Conservation (phyloP, 2,888 invertebrate genomes). For the Ormyrus pomaceus region DNA sequence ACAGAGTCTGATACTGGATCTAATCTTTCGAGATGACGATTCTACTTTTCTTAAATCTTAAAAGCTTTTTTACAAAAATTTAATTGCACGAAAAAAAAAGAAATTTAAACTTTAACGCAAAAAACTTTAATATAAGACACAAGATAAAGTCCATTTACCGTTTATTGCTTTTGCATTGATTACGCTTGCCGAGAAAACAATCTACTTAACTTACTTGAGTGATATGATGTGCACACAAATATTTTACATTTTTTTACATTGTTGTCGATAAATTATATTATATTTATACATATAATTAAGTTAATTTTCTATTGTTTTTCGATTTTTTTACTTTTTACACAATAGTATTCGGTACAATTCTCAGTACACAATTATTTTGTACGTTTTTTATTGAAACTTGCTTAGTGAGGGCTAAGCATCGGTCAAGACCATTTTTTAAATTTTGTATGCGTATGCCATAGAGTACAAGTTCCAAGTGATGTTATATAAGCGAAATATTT, state of each 20-base stretch:
- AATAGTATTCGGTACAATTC: not conserved
- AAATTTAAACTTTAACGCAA: constrained; percentile 20
- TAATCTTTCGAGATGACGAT: constrained; percentile 74
- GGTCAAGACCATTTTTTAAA: constrained; percentile 36
- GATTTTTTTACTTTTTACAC: constrained; percentile 32
- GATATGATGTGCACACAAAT: constrained; percentile 19
- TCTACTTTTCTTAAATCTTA: constrained; percentile 61
- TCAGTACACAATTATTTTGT: constrained; percentile 28
- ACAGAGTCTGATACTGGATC: constrained; percentile 73
- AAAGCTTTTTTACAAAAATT: constrained; percentile 45
- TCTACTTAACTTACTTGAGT: constrained; percentile 25
- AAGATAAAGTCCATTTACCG: constrained; percentile 14
- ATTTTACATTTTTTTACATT: constrained; percentile 43
- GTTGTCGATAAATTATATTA: constrained; percentile 19
- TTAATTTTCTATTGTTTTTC: constrained; percentile 25
- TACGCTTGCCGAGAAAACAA: constrained; percentile 42
- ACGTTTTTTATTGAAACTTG: constrained; percentile 40
- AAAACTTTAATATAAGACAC: constrained; percentile 32
- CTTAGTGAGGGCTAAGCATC: constrained; percentile 35
- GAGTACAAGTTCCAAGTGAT: constrained; percentile 56
- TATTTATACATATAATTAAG: constrained; percentile 25
- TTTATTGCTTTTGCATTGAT: constrained; percentile 49
- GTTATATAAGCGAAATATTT: constrained; percentile 46
- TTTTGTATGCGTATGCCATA: constrained; percentile 51
- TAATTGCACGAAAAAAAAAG: constrained; percentile 9